Conservation (phyloP, 2,797 vertebrate species). For the Gymnocypris eckloni region DNA sequence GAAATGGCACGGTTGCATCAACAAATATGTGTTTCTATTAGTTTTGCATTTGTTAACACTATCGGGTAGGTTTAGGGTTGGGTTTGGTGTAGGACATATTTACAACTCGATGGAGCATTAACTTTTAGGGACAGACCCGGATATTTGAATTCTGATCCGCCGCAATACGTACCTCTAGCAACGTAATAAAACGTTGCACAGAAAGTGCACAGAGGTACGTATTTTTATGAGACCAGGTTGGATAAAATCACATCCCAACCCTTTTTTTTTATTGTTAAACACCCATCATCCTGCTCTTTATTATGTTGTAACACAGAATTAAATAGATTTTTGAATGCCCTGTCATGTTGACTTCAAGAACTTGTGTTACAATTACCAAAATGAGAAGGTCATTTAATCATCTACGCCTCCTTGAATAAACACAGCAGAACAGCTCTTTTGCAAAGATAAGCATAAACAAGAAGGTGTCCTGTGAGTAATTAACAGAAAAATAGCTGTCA, state of each 20-base stretch:
- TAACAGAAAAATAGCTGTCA: slow-evolving; percentile 33
- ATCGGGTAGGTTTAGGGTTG: no score
- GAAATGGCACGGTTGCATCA: no score
- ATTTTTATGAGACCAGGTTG: no score
- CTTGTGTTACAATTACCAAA: slow-evolving; percentile 22
- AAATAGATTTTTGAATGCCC: background rate
- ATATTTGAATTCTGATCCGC: no score
- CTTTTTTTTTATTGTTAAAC: background rate
- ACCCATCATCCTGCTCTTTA: background rate
- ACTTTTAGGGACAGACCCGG: no score
- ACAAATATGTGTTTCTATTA: no score
- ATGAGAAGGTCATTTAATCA: background rate
- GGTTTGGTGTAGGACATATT: no score
- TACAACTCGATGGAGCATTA: no score
- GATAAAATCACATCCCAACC: background rate
- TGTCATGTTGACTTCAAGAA: background rate
- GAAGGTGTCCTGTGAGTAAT: slow-evolving; percentile 27
- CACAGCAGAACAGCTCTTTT: background rate
- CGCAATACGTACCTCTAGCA: no score
- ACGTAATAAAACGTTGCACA: no score
- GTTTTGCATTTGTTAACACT: no score
- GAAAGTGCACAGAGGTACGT: no score
- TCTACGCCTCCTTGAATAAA: background rate
- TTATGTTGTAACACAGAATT: background rate
- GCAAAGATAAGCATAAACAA: background rate